A percentile compares a stretch with the other conserved stretches of the same genome.
phyloP scores from a whole-genome alignment of 1,140 invertebrate genomes.

The Stenopsyche tienmushanensis region DNA sequence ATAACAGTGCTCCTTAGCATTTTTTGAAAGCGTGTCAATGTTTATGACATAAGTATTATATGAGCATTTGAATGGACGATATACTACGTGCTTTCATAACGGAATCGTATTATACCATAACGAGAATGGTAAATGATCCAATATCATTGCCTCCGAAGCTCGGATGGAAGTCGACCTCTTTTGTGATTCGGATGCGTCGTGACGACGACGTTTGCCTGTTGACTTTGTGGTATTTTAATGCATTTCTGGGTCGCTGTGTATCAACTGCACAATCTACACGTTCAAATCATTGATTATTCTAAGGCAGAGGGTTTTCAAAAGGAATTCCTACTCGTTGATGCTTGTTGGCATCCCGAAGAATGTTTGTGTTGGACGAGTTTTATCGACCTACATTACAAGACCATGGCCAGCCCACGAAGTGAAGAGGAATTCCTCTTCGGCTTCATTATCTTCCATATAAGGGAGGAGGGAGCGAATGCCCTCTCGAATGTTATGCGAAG shows the following conservation, averaged over 20 bases:
- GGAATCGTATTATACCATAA: too few relatives aligned
- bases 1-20: too few relatives aligned
- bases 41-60: too few relatives aligned
- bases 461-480: neutral
- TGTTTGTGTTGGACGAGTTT: constrained; percentile 20
- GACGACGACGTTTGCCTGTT: neutral
- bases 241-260: neutral
- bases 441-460: constrained; percentile 18
- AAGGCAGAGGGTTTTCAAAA: neutral
- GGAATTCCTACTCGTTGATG: neutral
- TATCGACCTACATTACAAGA: constrained; percentile 27
- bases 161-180: too few relatives aligned
- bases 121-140: too few relatives aligned
- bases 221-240: constrained; percentile 1
- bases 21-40: too few relatives aligned
- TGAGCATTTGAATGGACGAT: too few relatives aligned
- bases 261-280: neutral
- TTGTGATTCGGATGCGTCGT: neutral
- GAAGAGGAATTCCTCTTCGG: constrained; percentile 14
- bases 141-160: too few relatives aligned
- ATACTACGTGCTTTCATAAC: too few relatives aligned
- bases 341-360: constrained; percentile 7
- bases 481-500: constrained; percentile 5
- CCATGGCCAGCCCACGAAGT: constrained; percentile 2
- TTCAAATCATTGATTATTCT: constrained; percentile 10